phyloP scores from a whole-genome alignment of 2,797 vertebrate species.

The Stomatorhinus walkeri region DNA sequence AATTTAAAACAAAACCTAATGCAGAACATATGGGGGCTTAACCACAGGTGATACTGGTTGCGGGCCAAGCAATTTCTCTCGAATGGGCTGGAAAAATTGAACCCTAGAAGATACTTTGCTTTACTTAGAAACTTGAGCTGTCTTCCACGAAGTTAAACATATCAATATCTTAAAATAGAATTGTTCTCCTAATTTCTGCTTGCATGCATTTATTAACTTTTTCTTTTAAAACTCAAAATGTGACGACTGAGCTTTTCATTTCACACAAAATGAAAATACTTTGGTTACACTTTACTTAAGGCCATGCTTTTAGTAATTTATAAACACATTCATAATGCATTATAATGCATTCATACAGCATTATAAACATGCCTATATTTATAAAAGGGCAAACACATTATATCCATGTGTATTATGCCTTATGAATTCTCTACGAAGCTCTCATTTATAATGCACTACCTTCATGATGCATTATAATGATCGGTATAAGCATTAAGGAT shows the following conservation, averaged over 20 bases:
- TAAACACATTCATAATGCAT: not conserved
- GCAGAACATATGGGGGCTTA: constrained; percentile 62
- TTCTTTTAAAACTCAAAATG: not conserved
- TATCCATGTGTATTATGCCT: not conserved
- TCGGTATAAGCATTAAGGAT: not conserved
- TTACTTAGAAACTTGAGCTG: constrained; percentile 43
- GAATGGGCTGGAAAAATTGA: constrained; percentile 37
- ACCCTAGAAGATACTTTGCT: constrained; percentile 40
- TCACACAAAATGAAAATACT: not conserved
- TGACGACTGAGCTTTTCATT: not conserved
- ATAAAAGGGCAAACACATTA: not conserved
- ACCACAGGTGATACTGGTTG: constrained; percentile 65
- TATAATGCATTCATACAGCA: not conserved
- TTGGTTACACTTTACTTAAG: not conserved
- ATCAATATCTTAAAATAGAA: constrained; percentile 33
- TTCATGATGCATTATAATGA: not conserved
- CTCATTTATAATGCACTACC: not conserved
- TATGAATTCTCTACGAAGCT: not conserved
- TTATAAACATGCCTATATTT: not conserved
- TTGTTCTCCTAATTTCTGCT: constrained; percentile 16
- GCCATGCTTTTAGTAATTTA: not conserved
- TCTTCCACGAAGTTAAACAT: constrained; percentile 34
- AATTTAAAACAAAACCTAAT: constrained; percentile 59
- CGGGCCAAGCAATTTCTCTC: constrained; percentile 42
- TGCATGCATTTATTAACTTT: not conserved